phyloP scores from a whole-genome alignment of 2,113 vertebrate genomes.

The Salminus brasiliensis region DNA sequence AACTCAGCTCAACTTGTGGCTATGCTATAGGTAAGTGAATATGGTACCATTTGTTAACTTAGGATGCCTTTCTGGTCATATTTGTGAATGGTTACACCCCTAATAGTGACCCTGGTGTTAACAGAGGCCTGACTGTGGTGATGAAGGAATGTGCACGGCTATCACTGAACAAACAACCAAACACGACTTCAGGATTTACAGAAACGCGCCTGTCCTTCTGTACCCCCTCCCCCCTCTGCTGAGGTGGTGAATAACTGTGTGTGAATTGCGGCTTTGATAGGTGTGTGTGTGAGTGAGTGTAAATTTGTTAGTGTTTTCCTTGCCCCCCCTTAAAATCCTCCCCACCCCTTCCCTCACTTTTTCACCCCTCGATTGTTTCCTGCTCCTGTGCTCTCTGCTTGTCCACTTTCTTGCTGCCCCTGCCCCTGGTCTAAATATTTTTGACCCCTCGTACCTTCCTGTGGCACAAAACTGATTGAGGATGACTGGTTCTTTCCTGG shows the following conservation, averaged over 20 bases:
- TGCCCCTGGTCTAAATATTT: conserved; percentile 53
- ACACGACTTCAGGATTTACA: neutral
- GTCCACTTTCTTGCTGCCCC: neutral
- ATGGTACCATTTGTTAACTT: no score
- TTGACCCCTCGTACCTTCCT: conserved; percentile 69
- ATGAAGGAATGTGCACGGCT: conserved; percentile 60
- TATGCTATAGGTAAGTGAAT: no score
- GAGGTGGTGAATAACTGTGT: neutral
- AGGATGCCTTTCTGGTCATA: neutral
- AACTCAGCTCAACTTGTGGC: no score
- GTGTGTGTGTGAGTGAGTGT: conserved; percentile 8
- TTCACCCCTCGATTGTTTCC: neutral
- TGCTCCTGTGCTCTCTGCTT: neutral
- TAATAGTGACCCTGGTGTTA: neutral
- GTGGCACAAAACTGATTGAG: conserved; percentile 99
- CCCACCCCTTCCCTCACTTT: neutral
- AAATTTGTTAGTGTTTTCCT: conserved; percentile 53
- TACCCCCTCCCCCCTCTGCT: conserved; percentile 24
- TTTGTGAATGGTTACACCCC: neutral
- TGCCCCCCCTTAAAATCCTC: conserved; percentile 21
- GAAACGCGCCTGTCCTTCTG: no score
- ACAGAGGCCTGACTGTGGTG: conserved; percentile 5
- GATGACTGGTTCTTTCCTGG: conserved; percentile 99
- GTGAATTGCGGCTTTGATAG: conserved; percentile 35
- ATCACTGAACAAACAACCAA: conserved; percentile 36